Evolutionary conservation across 2,797 vertebrate species (phyloP), one percentile per base, ranked within the genome.

Genomic region (Chromobotia macracanthus): DNA sequence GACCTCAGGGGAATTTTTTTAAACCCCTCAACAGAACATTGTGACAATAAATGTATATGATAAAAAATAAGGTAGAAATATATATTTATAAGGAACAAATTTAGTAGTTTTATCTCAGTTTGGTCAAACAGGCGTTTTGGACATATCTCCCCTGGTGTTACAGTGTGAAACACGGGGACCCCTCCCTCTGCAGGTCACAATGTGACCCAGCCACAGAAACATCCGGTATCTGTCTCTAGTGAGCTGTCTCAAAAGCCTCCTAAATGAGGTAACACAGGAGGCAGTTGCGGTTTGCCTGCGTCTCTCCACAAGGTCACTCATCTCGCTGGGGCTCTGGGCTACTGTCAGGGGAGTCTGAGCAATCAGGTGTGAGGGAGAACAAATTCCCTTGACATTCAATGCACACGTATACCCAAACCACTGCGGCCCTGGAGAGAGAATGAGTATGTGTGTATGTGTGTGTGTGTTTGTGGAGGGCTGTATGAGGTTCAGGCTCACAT

Each of bases 231-330:
- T 90, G 87, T 91, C 90, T 91, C 84, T 51, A 82, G 82, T 60
- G 84, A 87, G 78, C 85, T 83, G 84, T 87, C 87, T 87, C 84
- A 82, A 88, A 89, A 83, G 85, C 83, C 3, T 73, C 86, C 88
- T 89, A 90, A 90, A 92, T 89, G 88, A 87, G 86, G 80, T 86
- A 88, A 83, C 84, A 87, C 41, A 41, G 72, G 64, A 80, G 82
- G 67, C 68, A 65, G 72, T 1, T n/a, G 19, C 85, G 87, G 87
- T 86, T 87, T 86, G 88, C 86, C 85, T 87, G 89, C 86, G 85
- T 87, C 85, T 85, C 77, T 81, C 77, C 85, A 86, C 91, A 92
- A 93, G 93, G 92, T 93, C 90, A 87, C 79, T 83, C 44, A 50
- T 81, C 84, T 86, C 86, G 51, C 15, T 70, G 68, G 58, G 84